phyloP scores from a whole-genome alignment of 2,797 vertebrate genomes.

The Pygocentrus nattereri region DNA sequence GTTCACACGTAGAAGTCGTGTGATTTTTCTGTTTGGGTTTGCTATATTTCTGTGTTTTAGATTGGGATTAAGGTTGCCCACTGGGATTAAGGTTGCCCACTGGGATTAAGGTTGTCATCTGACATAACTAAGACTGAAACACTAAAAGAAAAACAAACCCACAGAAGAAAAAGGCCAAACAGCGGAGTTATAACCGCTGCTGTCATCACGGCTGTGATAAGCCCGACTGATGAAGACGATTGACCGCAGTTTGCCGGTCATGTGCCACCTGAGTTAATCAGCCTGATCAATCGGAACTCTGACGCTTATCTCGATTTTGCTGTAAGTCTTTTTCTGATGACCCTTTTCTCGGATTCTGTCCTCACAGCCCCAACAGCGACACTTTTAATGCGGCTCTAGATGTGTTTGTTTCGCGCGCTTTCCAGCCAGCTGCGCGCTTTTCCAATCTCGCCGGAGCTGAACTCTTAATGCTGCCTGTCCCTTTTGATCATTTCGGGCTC shows the following conservation, averaged over 20 bases:
- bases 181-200: no score
- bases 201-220: neutral
- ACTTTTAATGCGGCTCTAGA: slow-evolving; percentile 13
- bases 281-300: neutral
- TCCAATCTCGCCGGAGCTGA: slow-evolving; percentile 27
- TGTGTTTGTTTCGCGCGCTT: slow-evolving; percentile 32
- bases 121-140: no score
- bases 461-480: slow-evolving; percentile 39
- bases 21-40: no score
- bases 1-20: no score
- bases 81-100: no score
- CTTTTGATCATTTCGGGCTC: slow-evolving; percentile 51
- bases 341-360: neutral
- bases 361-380: neutral
- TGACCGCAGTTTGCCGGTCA: neutral
- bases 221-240: neutral
- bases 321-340: neutral
- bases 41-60: no score
- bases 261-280: neutral
- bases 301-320: slow-evolving; percentile 8
- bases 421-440: neutral
- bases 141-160: no score
- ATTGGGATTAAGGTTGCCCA: no score
- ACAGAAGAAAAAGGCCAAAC: no score
- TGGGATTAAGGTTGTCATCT: no score